Evolutionary conservation across 1,140 invertebrate genomes (phyloP).

Genomic region (Parasteatoda tepidariorum): DNA sequence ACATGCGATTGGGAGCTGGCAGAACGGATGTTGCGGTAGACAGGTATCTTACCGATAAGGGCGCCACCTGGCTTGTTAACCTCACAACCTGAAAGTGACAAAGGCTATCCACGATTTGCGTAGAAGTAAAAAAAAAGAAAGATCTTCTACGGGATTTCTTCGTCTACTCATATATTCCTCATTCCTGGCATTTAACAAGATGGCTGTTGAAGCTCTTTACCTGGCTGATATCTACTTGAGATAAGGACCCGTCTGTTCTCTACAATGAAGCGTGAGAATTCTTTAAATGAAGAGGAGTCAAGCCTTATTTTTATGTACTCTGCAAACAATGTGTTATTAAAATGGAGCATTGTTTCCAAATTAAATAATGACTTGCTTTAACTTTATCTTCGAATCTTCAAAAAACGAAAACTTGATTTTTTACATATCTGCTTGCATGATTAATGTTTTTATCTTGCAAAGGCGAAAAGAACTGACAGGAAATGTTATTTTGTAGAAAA

Average conservation of each 20-base stretch:
- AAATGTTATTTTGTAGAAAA: no score
- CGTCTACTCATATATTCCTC: conserved; percentile 43
- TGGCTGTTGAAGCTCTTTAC: conserved; percentile 38
- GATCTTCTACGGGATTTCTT: conserved; percentile 14
- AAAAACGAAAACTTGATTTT: no score
- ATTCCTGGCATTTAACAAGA: conserved; percentile 43
- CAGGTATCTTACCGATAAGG: conserved; percentile 46
- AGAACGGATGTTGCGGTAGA: conserved; percentile 41
- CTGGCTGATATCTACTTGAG: conserved; percentile 9
- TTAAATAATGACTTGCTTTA: no score
- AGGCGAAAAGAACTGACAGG: no score
- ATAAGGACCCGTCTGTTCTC: not conserved
- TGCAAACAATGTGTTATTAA: no score
- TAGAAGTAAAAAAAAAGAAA: not conserved
- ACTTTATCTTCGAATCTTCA: no score
- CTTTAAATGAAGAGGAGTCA: no score
- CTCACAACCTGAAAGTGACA: conserved; percentile 53
- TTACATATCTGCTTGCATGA: no score
- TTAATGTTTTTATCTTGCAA: no score
- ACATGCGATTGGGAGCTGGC: conserved; percentile 21
- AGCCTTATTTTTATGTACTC: no score
- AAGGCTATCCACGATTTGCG: conserved; percentile 48
- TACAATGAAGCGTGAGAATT: not conserved
- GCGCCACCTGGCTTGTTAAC: conserved; percentile 61
- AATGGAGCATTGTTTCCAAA: no score